Evolutionary conservation across 2,888 invertebrate genomes (phyloP).

Genomic region (Caradrina kadenii): DNA sequence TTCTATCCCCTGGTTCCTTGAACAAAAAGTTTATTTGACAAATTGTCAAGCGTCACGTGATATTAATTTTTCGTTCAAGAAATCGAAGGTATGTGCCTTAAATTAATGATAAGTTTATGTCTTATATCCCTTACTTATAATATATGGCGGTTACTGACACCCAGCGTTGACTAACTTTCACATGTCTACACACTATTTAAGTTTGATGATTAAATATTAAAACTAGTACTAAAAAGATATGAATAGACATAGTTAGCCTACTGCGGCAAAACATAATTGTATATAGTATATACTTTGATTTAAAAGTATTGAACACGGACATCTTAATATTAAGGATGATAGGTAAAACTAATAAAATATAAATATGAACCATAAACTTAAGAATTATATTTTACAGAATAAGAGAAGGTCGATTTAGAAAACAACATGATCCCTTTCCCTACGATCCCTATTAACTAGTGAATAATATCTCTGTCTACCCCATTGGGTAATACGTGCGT

Average conservation of each 20-base stretch:
- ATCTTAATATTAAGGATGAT: conserved; percentile 4
- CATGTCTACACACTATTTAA: conserved; percentile 20
- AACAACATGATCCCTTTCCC: conserved; percentile 1
- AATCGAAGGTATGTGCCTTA: background rate
- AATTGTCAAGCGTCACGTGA: too few species aligned
- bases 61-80: too few species aligned
- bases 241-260: conserved; percentile 29
- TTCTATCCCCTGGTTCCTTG: background rate
- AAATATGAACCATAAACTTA: conserved; percentile 19
- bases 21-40: too few species aligned
- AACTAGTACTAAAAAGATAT: conserved; percentile 39
- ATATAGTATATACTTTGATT: conserved; percentile 12
- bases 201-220: conserved; percentile 19
- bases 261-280: conserved; percentile 21
- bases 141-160: conserved; percentile 49
- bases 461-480: background rate
- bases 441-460: background rate
- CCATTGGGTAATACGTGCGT: background rate
- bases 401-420: background rate
- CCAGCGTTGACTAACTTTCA: conserved; percentile 30
- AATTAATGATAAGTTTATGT: conserved; percentile 22
- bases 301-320: conserved; percentile 26
- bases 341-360: conserved; percentile 17
- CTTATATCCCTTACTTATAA: conserved; percentile 29
- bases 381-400: background rate